Conservation (phyloP, 2,797 vertebrate genomes). For the Percopsis omiscomaycus region DNA sequence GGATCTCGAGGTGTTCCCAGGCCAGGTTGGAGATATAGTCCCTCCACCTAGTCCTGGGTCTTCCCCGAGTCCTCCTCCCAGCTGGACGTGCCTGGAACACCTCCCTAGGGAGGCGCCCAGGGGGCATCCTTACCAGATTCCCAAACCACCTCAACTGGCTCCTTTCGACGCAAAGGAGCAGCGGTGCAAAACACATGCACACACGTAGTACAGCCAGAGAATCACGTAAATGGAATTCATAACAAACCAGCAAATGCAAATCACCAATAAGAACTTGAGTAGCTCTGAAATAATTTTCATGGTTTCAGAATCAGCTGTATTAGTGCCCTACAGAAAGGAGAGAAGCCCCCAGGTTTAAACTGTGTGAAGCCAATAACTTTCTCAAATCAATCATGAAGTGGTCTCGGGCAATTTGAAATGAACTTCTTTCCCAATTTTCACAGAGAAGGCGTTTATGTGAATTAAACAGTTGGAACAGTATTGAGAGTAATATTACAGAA, state of each 20-base stretch:
- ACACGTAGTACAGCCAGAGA: neutral
- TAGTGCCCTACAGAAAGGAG: neutral
- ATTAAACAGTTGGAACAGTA: neutral
- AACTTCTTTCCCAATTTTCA: neutral
- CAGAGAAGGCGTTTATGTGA: neutral
- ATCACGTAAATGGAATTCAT: neutral
- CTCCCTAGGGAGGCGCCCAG: too few relatives aligned
- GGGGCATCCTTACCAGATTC: too few relatives aligned
- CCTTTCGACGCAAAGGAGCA: too few relatives aligned
- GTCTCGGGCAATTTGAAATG: neutral
- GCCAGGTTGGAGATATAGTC: too few relatives aligned
- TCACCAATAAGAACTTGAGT: neutral
- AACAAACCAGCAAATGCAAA: neutral
- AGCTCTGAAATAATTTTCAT: neutral
- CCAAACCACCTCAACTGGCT: too few relatives aligned
- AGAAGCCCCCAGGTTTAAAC: too few relatives aligned
- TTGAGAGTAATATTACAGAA: too few relatives aligned
- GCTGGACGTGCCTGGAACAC: too few relatives aligned
- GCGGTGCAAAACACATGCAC: neutral
- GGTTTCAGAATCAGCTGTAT: neutral
- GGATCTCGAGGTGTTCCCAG: too few relatives aligned
- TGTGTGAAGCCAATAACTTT: neutral
- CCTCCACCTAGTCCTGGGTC: too few relatives aligned
- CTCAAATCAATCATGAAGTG: neutral
- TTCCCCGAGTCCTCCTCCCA: too few relatives aligned